Conservation (phyloP, 2,113 vertebrate species). For the Triplophysa siluroides region DNA sequence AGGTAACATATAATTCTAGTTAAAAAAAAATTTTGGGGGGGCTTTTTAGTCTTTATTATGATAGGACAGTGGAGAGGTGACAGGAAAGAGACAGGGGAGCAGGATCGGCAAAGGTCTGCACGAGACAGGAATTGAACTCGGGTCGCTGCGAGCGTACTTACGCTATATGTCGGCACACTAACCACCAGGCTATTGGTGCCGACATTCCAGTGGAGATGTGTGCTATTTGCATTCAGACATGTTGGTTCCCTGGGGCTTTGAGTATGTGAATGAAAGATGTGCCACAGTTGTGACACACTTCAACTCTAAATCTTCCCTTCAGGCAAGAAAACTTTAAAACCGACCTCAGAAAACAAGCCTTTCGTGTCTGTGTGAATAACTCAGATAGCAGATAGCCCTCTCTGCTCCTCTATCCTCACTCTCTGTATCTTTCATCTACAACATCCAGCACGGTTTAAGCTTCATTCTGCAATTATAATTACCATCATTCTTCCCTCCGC, state of each 20-base stretch:
- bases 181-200: no score
- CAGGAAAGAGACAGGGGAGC: no score
- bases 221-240: conserved; percentile 37
- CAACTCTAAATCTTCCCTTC: conserved; percentile 24
- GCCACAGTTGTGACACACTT: conserved; percentile 31
- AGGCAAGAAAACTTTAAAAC: conserved; percentile 36
- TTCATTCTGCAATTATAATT: conserved; percentile 38
- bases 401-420: conserved; percentile 28
- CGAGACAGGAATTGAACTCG: no score
- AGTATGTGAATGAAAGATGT: conserved; percentile 28
- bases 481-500: conserved; percentile 27
- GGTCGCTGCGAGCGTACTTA: no score
- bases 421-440: background rate
- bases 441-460: background rate
- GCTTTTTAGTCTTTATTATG: no score
- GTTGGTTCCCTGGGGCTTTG: conserved; percentile 6
- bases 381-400: conserved; percentile 20
- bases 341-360: conserved; percentile 27
- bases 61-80: no score
- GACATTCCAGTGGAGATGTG: background rate
- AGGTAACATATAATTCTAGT: background rate
- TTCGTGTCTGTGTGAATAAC: conserved; percentile 19
- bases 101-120: no score
- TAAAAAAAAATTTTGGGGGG: no score
- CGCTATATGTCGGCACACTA: no score